A percentile compares a stretch with the other conserved stretches of the same genome.
Conservation (phyloP, 2,113 vertebrate genomes). For the Tetrax tetrax region DNA sequence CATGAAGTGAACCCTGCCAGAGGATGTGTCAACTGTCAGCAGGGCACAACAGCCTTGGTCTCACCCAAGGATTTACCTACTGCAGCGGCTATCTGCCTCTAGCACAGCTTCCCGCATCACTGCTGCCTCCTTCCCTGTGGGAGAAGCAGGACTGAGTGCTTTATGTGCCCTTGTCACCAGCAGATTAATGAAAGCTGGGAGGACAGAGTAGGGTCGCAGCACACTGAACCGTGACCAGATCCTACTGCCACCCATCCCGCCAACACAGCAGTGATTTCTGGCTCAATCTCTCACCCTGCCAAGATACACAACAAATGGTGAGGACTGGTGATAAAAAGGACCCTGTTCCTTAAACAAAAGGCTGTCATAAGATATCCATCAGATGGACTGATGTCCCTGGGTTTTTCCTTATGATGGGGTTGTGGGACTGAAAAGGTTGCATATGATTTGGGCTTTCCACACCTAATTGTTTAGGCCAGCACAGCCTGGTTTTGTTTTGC, state of each 20-base stretch:
- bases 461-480: neutral
- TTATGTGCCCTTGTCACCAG: conserved; percentile 10
- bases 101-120: neutral
- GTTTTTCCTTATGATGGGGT: neutral
- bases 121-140: neutral
- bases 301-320: neutral
- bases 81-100: neutral
- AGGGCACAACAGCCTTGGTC: neutral
- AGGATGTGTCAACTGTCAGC: fast-evolving
- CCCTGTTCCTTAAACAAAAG: neutral
- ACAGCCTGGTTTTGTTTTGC: neutral
- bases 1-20: neutral
- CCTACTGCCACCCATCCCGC: neutral
- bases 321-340: neutral
- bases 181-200: conserved; percentile 21
- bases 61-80: neutral
- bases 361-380: neutral
- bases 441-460: neutral
- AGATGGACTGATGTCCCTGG: neutral
- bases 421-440: neutral
- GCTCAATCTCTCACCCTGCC: conserved; percentile 24
- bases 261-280: neutral
- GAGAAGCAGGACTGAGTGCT: neutral
- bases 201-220: neutral
- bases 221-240: neutral